Conservation (phyloP, 2,113 vertebrate genomes). For the Gymnocephalus cernua region DNA sequence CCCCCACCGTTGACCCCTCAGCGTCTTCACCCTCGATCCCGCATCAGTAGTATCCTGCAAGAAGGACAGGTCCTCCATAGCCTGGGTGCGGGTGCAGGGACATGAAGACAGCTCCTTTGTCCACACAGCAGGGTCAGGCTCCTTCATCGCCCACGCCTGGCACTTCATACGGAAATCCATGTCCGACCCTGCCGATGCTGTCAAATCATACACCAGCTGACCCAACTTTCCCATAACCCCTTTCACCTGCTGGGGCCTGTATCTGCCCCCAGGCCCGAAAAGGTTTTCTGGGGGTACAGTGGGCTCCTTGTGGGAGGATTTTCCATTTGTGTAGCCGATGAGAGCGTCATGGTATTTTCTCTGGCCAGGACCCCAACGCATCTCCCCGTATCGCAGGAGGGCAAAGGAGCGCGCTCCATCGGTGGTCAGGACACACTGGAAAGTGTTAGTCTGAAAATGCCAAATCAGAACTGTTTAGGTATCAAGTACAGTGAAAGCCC, state of each 20-base stretch:
- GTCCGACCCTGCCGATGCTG: slow-evolving; percentile 32
- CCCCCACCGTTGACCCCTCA: slow-evolving; percentile 81
- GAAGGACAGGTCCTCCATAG: slow-evolving; percentile 80
- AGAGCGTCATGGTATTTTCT: slow-evolving; percentile 80
- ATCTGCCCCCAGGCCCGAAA: slow-evolving; percentile 81
- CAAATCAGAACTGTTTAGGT: not conserved
- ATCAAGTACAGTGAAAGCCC: not conserved
- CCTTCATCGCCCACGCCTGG: slow-evolving; percentile 80
- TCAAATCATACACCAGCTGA: slow-evolving; percentile 83
- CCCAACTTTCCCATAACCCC: slow-evolving; percentile 81
- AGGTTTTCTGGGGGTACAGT: slow-evolving; percentile 75
- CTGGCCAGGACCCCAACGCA: slow-evolving; percentile 85
- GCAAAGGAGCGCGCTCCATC: slow-evolving; percentile 85
- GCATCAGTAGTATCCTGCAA: slow-evolving; percentile 69
- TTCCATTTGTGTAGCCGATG: slow-evolving; percentile 86
- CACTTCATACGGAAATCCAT: slow-evolving; percentile 74
- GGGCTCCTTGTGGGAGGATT: slow-evolving; percentile 74
- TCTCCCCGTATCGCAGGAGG: slow-evolving; percentile 82
- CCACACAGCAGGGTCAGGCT: slow-evolving; percentile 82
- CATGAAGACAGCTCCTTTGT: slow-evolving; percentile 71
- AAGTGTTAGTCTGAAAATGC: slow-evolving; percentile 85
- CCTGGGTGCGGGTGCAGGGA: slow-evolving; percentile 84
- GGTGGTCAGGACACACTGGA: slow-evolving; percentile 86
- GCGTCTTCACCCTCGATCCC: slow-evolving; percentile 44
- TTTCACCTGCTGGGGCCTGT: slow-evolving; percentile 81